Percentiles rank a stretch among this genome's conserved stretches.
Conservation (phyloP, 2,797 vertebrate genomes). For the Avahi laniger region DNA sequence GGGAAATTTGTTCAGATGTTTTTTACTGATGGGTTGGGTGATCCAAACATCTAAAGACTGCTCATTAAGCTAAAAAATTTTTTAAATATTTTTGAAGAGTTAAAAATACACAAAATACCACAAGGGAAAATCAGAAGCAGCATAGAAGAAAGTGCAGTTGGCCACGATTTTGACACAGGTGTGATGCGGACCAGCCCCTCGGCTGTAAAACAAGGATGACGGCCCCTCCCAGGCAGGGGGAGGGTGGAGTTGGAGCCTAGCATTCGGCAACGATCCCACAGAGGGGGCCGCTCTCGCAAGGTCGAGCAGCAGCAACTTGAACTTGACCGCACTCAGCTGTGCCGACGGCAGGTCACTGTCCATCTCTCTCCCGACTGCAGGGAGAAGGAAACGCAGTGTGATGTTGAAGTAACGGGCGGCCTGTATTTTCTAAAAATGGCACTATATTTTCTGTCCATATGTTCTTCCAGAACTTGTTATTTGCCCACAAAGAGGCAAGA, state of each 20-base stretch:
- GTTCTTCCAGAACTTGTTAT: not conserved
- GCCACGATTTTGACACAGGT: not conserved
- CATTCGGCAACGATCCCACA: accelerated
- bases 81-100: not conserved
- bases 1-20: not conserved
- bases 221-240: too few species aligned
- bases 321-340: accelerated
- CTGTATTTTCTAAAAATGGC: accelerated
- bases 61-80: not conserved
- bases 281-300: not conserved
- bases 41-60: not conserved
- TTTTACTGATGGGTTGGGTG: not conserved
- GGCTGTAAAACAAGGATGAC: too few species aligned
- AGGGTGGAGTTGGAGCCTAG: not conserved
- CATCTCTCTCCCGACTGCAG: accelerated
- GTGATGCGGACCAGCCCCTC: accelerated
- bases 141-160: too few species aligned
- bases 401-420: accelerated
- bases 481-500: not conserved
- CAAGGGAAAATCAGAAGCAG: not conserved
- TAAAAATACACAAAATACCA: not conserved
- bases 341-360: not conserved
- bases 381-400: accelerated
- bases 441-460: not conserved
- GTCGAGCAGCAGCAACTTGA: accelerated